Conservation (phyloP, 2,797 vertebrate genomes). For the Capromys pilorides region DNA sequence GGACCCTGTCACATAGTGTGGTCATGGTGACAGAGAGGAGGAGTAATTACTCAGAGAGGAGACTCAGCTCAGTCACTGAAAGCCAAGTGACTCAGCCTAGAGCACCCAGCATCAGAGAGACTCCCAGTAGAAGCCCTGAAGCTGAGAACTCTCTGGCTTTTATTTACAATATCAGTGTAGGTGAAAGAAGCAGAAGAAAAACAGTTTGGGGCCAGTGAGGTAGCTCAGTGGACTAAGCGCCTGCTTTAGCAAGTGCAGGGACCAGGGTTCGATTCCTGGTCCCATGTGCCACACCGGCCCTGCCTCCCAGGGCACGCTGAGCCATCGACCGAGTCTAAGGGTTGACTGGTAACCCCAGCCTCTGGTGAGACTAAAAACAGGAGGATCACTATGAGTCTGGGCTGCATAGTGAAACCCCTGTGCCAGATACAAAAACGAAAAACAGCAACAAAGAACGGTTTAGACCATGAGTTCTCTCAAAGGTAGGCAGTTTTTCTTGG, state of each 20-base stretch:
- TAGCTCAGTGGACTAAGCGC: no score
- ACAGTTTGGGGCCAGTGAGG: background rate
- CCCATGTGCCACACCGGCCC: no score
- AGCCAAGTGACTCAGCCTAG: background rate
- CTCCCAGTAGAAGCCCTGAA: background rate
- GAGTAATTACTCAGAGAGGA: background rate
- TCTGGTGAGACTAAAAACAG: no score
- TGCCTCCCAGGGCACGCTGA: no score
- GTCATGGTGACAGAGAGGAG: background rate
- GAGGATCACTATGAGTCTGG: no score
- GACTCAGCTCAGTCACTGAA: background rate
- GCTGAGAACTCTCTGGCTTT: background rate
- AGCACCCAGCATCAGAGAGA: background rate
- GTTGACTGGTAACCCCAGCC: no score
- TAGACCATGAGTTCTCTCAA: background rate
- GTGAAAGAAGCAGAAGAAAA: background rate
- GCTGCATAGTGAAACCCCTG: no score
- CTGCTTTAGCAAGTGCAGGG: no score
- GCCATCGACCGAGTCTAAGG: no score
- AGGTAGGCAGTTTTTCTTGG: background rate
- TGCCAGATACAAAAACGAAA: no score
- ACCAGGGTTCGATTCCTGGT: no score
- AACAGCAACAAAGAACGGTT: no score
- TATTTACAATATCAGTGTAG: background rate
- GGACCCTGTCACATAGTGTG: background rate